phyloP scores from a whole-genome alignment of 2,113 vertebrate species.

The Trinectes maculatus region DNA sequence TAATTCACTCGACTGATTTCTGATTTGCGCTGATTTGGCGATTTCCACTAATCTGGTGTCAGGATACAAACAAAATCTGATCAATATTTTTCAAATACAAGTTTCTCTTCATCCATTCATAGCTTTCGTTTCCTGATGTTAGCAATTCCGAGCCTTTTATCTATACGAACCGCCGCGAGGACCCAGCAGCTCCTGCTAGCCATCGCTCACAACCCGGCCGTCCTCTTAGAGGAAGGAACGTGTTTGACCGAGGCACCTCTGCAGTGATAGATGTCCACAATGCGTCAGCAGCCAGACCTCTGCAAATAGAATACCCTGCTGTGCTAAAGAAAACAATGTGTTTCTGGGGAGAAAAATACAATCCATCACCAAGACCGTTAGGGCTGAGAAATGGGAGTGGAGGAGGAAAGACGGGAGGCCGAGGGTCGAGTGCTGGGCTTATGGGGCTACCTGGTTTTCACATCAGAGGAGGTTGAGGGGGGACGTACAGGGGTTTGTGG shows the following conservation, averaged over 20 bases:
- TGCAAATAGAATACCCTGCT: slow-evolving; percentile 99
- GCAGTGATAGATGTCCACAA: slow-evolving; percentile 93
- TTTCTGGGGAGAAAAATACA: slow-evolving; percentile 96
- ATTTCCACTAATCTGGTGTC: not conserved
- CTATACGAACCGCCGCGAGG: slow-evolving; percentile 39
- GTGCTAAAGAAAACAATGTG: slow-evolving; percentile 99
- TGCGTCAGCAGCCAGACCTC: slow-evolving; percentile 91
- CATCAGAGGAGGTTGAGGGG: slow-evolving; percentile 82
- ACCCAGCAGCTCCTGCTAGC: slow-evolving; percentile 46
- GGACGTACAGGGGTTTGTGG: slow-evolving; percentile 75
- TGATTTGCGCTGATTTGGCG: slow-evolving; percentile 5
- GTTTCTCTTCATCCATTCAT: not conserved
- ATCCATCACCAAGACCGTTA: slow-evolving; percentile 95
- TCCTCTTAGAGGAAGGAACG: slow-evolving; percentile 63
- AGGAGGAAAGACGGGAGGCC: slow-evolving; percentile 65
- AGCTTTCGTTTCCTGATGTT: no score
- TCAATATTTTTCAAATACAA: not conserved
- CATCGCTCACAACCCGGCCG: slow-evolving; percentile 60
- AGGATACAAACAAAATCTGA: not conserved
- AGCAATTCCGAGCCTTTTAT: slow-evolving; percentile 26
- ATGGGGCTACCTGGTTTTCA: slow-evolving; percentile 91
- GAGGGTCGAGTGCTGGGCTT: slow-evolving; percentile 29
- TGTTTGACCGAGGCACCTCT: slow-evolving; percentile 84
- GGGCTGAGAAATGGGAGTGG: slow-evolving; percentile 66
- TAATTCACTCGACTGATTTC: slow-evolving; percentile 8